These are phyloP conservation scores for Charina bottae DNA, from an alignment of 2,113 vertebrate genomes.

Conservation along the genomic window DNA sequence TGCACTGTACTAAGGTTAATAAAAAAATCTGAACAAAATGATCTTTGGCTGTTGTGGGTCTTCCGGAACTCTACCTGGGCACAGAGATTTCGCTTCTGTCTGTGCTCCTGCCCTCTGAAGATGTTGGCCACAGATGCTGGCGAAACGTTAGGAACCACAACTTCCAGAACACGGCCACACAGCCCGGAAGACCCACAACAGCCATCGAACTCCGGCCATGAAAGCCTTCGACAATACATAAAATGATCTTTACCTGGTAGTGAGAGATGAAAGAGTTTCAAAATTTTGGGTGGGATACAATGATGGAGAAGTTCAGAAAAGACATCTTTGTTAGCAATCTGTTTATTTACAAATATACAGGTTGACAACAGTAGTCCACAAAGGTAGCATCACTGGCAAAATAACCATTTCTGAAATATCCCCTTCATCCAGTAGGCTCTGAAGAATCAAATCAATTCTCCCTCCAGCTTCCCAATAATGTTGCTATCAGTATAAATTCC, in stretches of 20 bases:
- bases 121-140: no score
- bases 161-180: no score
- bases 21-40: background rate
- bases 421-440: background rate
- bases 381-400: background rate
- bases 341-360: conserved; percentile 33
- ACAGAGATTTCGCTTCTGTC: no score
- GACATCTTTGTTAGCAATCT: background rate
- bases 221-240: no score
- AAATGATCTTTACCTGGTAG: background rate
- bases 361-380: background rate
- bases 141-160: no score
- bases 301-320: background rate
- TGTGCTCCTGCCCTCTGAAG: no score
- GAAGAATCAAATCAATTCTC: background rate
- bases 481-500: background rate
- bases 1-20: background rate
- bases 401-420: background rate
- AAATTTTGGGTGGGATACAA: background rate
- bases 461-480: background rate
- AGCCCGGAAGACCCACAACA: no score
- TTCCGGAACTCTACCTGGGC: no score
- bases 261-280: background rate
- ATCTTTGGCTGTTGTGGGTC: no score
- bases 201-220: no score